Percentiles rank a stretch among this genome's conserved stretches.
These are phyloP conservation scores for Apis cerana DNA, from an alignment of 1,140 invertebrate species.

Conservation along the genomic window DNA sequence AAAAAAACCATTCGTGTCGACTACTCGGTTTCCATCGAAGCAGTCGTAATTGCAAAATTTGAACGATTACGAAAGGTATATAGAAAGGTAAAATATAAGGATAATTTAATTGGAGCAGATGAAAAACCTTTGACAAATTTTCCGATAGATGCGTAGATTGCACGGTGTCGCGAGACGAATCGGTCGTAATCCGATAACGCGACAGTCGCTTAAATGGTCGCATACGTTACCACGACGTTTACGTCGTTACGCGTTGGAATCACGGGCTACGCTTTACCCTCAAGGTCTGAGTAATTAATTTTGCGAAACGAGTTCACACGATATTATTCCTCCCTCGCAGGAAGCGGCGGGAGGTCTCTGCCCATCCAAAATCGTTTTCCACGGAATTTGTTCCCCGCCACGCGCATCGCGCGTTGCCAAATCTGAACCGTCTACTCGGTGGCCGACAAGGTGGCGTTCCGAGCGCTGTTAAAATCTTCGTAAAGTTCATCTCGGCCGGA, in stretches of 20 bases:
- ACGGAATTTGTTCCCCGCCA: constrained; percentile 7
- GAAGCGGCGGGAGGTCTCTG: not conserved
- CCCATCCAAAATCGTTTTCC: constrained; percentile 22
- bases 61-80: no score
- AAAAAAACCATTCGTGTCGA: no score
- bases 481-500: constrained; percentile 69
- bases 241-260: constrained; percentile 26
- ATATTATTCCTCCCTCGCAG: constrained; percentile 15
- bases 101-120: no score
- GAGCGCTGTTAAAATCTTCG: constrained; percentile 71
- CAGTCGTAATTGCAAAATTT: no score
- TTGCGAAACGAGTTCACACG: constrained; percentile 43
- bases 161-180: not conserved
- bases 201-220: constrained; percentile 31
- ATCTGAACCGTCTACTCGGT: constrained; percentile 43
- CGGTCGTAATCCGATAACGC: not conserved
- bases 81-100: no score
- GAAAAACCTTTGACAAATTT: no score
- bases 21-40: no score
- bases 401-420: constrained; percentile 38
- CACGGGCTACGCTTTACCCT: constrained; percentile 2
- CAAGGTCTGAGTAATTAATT: constrained; percentile 48
- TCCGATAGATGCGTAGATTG: no score
- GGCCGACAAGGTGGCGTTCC: constrained; percentile 35
- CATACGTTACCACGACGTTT: constrained; percentile 40